Base-by-base conservation (phyloP, 2,888 invertebrate species). In the Meteorus cinctellus region DNA sequence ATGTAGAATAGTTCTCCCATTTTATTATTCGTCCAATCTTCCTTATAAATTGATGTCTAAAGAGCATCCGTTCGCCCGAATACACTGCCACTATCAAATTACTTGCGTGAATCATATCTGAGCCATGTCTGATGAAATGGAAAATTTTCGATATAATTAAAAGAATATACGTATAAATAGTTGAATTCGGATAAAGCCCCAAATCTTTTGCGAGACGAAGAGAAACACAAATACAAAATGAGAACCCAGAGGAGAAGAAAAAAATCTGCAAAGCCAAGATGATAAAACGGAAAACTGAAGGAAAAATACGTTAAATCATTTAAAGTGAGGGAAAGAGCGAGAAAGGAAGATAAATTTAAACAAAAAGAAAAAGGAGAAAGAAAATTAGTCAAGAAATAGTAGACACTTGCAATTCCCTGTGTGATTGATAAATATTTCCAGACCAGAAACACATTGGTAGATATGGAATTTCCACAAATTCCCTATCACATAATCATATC, bases 31-130 rank as follows among this genome's bases (percentile, higher is more conserved):
- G 16, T 24, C 41, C 45, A 63, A 65, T 59, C 29, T 34, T 19
- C 31, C 24, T 65, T 60, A 45, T 14, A 31, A 72, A 51, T 45
- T 62, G 29, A 62, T 62, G 19, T 72, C 79, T 19, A 51, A 48
- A 51, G 73, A 76, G 66, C 78, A 72, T 73, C 77, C 76, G 81
- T 78, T 82, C 80, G 82, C 78, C 73, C 87, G 89, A 89, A 89
- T 89, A 89, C 89, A 82, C 85, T 91, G 92, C 92, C 92, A 92
- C 92, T 91, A 87, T 92, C 92, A 92, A 92, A 92, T 90, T 90
- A 88, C 87, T 91, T 86, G 86, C 86, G 80, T 78, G 67, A 85
- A 91, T 92, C 92, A 92, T 92, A 92, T 92, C 92, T 92, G 92
- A 92, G 92, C 92, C 92, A 91, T 89, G 82, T 31, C 34, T n/a